These are phyloP conservation scores for Sparidentex hasta DNA, from an alignment of 2,797 vertebrate genomes.

Conservation along the genomic window DNA sequence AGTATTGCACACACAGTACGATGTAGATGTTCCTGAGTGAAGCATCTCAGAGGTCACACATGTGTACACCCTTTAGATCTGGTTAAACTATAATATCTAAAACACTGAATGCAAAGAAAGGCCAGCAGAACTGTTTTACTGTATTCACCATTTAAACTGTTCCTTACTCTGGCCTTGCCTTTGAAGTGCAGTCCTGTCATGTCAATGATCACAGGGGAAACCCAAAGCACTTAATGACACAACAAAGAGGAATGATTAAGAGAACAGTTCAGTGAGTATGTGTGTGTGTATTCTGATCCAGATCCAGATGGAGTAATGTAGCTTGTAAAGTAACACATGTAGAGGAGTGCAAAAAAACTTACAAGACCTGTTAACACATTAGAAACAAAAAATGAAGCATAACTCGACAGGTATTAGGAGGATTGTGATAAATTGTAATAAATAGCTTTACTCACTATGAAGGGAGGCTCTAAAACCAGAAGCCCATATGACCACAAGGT, in stretches of 20 bases:
- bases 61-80: neutral
- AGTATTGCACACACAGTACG: neutral
- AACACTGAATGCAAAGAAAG: slow-evolving; percentile 10
- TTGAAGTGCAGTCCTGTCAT: neutral
- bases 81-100: slow-evolving; percentile 1
- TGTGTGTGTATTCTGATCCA: neutral
- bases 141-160: neutral
- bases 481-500: neutral
- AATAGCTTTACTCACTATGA: neutral
- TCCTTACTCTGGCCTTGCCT: neutral
- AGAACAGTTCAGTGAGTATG: neutral
- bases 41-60: neutral
- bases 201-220: slow-evolving; percentile 11
- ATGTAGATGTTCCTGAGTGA: slow-evolving; percentile 24
- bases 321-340: neutral
- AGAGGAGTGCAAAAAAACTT: neutral
- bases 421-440: neutral
- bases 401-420: neutral
- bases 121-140: neutral
- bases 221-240: neutral
- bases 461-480: neutral
- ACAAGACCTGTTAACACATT: neutral
- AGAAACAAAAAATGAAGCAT: neutral
- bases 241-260: neutral
- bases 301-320: neutral